Base-by-base conservation (phyloP, 2,888 invertebrate genomes). In the Ophion costatus region DNA sequence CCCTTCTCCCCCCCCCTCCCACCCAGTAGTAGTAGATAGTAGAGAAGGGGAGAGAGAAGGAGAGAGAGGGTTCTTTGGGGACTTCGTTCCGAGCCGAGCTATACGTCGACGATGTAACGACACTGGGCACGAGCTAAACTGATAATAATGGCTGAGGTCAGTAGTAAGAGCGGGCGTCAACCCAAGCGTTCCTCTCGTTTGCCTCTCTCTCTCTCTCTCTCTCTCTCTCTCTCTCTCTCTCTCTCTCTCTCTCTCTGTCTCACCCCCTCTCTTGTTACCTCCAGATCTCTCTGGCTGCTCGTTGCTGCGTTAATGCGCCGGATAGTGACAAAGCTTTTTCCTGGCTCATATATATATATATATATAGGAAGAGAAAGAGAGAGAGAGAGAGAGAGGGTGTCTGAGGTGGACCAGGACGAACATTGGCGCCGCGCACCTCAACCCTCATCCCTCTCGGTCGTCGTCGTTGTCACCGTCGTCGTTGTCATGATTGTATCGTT, bases 91-190 rank as follows among this genome's bases (percentile, higher is more conserved):
- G 45, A 56, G 71, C 29, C 61, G 51, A 71, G 71, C 64, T 67
- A 66, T 73, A 74, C 77, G 85, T 78, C 80, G 82, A 80, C 85
- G 82, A 78, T 74, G 76, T 85, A 85, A 82, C 77, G 85, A 85
- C 82, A 79, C 76, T 45, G 77, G 82, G 82, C 85, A 85, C 85
- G 85, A 85, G 82, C 85, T 85, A 85, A 85, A 85, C 85, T 83
- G 85, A 85, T 85, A 85, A 85, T 85, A 85, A 85, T 85, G 85
- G 76, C 73, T 85, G 82, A 85, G 85, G 82, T 85, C 85, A 77
- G 85, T 80, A 45, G 45, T 45, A 81, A 81, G 74, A 82, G 78
- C 77, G 56, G 57, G 74, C 69, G 45, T 80, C 77, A 61, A 38
- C 57, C 64, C 7, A 51, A 56, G 67, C 70, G 33, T 33, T 66